Conservation (phyloP, 2,113 vertebrate genomes). For the Gavialis gangeticus region DNA sequence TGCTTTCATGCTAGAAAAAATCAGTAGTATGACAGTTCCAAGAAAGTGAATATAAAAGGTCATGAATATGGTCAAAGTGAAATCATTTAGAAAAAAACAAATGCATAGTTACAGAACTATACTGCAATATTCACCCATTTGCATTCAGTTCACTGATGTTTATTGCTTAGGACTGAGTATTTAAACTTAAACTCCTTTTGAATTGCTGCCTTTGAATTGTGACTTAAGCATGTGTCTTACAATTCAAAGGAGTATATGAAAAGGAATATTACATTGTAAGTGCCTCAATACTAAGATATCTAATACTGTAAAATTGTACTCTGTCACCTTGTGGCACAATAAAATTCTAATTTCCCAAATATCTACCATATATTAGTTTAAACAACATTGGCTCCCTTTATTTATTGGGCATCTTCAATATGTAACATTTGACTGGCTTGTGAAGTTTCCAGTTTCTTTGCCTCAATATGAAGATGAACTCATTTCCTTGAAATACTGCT, state of each 20-base stretch:
- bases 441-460: neutral
- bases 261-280: neutral
- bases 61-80: neutral
- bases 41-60: neutral
- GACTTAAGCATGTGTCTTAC: neutral
- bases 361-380: neutral
- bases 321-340: neutral
- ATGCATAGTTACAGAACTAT: neutral
- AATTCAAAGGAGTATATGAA: neutral
- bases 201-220: too few relatives aligned
- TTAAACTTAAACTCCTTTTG: neutral
- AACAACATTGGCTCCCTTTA: neutral
- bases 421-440: neutral
- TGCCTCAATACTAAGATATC: neutral
- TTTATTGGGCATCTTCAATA: neutral
- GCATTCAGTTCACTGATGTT: neutral
- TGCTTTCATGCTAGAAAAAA: accelerated
- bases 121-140: neutral
- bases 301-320: neutral
- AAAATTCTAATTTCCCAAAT: neutral
- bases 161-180: accelerated
- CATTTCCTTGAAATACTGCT: constrained; percentile 55
- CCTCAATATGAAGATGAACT: constrained; percentile 24
- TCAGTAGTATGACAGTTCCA: neutral
- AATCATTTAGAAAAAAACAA: neutral